Conservation (phyloP, 2,888 invertebrate genomes). For the Urechis unicinctus region DNA sequence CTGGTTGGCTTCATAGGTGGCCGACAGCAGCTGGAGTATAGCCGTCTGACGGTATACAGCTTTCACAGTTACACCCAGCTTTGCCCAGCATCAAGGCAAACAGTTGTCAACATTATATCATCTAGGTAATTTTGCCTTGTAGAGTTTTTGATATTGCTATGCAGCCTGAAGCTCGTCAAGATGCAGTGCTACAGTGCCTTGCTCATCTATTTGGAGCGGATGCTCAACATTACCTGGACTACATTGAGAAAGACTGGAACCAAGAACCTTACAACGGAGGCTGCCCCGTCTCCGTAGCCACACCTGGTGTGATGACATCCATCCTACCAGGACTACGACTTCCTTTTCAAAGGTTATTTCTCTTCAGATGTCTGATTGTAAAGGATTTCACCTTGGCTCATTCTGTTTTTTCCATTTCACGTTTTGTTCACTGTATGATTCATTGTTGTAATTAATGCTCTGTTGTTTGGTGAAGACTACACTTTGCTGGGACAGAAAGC, state of each 20-base stretch:
- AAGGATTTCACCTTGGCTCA: background rate
- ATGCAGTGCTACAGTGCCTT: conserved; percentile 46
- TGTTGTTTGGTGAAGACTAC: conserved; percentile 26
- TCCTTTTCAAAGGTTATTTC: conserved; percentile 33
- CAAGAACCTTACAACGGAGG: conserved; percentile 43
- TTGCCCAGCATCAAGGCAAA: no score
- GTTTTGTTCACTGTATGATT: no score
- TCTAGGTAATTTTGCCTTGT: background rate
- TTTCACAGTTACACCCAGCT: no score
- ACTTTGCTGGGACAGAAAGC: conserved; percentile 49
- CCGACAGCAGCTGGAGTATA: conserved; percentile 32
- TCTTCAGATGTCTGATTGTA: background rate
- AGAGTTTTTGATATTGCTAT: background rate
- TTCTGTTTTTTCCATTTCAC: no score
- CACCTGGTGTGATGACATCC: conserved; percentile 39
- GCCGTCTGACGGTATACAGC: conserved; percentile 19
- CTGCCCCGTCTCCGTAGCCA: conserved; percentile 39
- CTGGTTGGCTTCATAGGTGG: conserved; percentile 50
- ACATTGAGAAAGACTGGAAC: conserved; percentile 47
- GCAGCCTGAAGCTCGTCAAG: conserved; percentile 38
- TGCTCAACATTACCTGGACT: conserved; percentile 35
- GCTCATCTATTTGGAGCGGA: conserved; percentile 41
- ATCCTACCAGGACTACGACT: conserved; percentile 32
- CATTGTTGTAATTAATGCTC: no score
- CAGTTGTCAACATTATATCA: no score